phyloP scores from a whole-genome alignment of 2,888 invertebrate species.

The Leptinotarsa tumamoca region DNA sequence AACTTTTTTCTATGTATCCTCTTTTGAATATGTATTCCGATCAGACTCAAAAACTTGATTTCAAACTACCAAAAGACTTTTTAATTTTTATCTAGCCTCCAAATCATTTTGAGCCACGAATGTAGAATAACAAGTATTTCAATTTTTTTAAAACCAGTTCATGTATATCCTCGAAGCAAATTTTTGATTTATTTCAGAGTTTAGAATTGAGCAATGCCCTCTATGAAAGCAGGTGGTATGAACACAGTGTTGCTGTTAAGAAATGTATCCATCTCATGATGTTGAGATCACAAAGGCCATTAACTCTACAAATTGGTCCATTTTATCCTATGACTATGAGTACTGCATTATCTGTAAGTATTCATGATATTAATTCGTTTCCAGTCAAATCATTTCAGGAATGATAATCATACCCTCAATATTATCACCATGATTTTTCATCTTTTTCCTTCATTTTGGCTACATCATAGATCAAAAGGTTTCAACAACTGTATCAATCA shows the following conservation, averaged over 20 bases:
- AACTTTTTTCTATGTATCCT: no score
- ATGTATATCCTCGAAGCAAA: not conserved
- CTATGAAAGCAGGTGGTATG: constrained; percentile 35
- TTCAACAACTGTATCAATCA: no score
- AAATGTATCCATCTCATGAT: constrained; percentile 47
- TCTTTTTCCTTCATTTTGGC: no score
- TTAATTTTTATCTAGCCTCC: not conserved
- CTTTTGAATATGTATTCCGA: no score
- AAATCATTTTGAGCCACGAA: not conserved
- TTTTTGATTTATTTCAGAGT: constrained; percentile 44
- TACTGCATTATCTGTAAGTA: constrained; percentile 29
- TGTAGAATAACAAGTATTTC: not conserved
- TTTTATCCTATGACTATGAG: constrained; percentile 53
- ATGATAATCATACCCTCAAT: not conserved
- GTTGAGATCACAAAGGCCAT: constrained; percentile 48
- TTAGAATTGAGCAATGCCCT: constrained; percentile 41
- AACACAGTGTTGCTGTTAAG: constrained; percentile 20
- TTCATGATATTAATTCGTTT: not conserved
- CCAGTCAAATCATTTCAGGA: not conserved
- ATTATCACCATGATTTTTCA: not conserved
- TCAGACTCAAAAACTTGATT: not conserved
- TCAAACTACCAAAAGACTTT: not conserved
- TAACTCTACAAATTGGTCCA: constrained; percentile 51
- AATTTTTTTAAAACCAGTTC: not conserved
- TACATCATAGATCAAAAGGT: no score